Evolutionary conservation across 2,113 vertebrate genomes (phyloP).

Genomic region (Catharus minimus): DNA sequence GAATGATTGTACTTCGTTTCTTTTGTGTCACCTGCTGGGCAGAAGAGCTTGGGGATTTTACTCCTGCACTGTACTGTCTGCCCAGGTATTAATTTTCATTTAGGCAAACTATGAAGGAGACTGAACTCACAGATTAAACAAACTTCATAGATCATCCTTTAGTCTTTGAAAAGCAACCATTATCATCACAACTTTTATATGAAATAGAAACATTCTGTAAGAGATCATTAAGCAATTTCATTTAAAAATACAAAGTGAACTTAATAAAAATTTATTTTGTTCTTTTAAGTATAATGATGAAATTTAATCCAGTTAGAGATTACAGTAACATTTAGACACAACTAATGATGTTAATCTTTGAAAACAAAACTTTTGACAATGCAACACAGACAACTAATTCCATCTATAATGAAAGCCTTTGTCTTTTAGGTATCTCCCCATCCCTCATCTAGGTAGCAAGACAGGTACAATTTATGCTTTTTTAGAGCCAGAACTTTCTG

Average conservation of each 20-base stretch:
- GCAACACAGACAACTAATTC: neutral
- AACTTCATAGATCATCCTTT: neutral
- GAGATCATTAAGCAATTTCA: neutral
- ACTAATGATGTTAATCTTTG: neutral
- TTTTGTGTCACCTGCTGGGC: neutral
- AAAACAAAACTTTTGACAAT: neutral
- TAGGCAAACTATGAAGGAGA: neutral
- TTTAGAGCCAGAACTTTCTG: neutral
- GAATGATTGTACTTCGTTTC: neutral
- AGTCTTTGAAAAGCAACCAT: neutral
- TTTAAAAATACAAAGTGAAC: neutral
- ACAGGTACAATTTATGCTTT: neutral
- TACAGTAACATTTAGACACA: neutral
- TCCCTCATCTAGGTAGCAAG: neutral
- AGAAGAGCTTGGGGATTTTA: neutral
- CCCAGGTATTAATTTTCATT: neutral
- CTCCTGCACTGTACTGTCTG: neutral
- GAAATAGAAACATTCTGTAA: neutral
- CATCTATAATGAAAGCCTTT: neutral
- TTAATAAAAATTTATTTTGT: neutral
- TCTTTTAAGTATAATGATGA: neutral
- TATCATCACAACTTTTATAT: neutral
- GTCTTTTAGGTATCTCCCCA: neutral
- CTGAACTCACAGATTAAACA: neutral
- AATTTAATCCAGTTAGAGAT: neutral